Evolutionary conservation across 1,140 invertebrate genomes (phyloP).

Genomic region (Anadara kagoshimensis): DNA sequence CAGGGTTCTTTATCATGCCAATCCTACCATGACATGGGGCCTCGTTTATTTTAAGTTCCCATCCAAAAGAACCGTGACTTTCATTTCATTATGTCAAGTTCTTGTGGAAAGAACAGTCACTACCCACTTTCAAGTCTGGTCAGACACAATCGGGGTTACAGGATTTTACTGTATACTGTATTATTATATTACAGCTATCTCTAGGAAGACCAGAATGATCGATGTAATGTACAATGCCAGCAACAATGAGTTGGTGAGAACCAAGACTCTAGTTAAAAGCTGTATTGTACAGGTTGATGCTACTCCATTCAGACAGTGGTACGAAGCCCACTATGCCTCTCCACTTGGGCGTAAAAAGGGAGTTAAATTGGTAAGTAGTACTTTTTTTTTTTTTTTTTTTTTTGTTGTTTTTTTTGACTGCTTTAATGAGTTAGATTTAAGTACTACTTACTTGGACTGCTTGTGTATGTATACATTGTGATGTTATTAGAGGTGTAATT

Average conservation of each 20-base stretch:
- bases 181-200: slow-evolving; percentile 76
- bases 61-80: no score
- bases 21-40: no score
- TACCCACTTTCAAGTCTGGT: no score
- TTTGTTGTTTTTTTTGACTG: not conserved
- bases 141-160: no score
- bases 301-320: slow-evolving; percentile 99
- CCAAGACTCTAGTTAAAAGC: slow-evolving; percentile 99
- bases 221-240: slow-evolving; percentile 99
- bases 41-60: no score
- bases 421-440: no score
- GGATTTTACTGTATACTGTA: not conserved
- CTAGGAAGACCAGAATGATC: slow-evolving; percentile 97
- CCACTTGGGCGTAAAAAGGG: slow-evolving; percentile 97
- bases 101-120: no score
- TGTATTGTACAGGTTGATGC: slow-evolving; percentile 98
- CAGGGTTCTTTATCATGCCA: no score
- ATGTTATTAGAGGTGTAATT: no score
- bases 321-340: slow-evolving; percentile 95
- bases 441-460: no score
- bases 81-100: no score
- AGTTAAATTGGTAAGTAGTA: slow-evolving; percentile 88
- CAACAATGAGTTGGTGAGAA: slow-evolving; percentile 97
- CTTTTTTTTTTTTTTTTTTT: not conserved
- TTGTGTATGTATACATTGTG: no score